Evolutionary conservation across 2,797 vertebrate species (phyloP).

Genomic region (Eleutherodactylus coqui): DNA sequence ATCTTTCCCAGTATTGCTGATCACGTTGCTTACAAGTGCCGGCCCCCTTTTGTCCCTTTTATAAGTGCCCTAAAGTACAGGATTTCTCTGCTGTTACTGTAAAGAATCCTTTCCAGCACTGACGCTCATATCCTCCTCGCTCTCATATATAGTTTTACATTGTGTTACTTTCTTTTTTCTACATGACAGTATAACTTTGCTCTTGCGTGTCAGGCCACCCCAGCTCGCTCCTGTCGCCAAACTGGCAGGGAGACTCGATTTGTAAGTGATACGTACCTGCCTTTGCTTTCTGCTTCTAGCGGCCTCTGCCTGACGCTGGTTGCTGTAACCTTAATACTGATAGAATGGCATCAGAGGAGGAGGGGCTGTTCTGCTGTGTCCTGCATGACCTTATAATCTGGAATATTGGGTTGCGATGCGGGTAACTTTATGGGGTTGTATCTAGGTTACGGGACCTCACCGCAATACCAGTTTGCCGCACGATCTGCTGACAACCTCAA

Average conservation of each 20-base stretch:
- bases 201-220: conserved; percentile 67
- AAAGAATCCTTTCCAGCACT: background rate
- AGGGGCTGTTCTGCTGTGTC: conserved; percentile 2
- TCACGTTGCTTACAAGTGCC: background rate
- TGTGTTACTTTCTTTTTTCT: background rate
- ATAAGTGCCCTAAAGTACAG: no score
- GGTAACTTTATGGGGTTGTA: no score
- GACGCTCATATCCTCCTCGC: no score
- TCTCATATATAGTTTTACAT: background rate
- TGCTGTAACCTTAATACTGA: background rate
- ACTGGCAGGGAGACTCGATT: conserved; percentile 87
- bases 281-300: background rate
- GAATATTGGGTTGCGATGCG: no score
- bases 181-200: background rate
- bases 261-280: conserved; percentile 75
- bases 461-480: no score
- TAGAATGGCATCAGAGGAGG: background rate
- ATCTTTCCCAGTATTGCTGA: background rate
- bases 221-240: conserved; percentile 74
- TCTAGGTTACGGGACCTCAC: no score
- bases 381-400: background rate
- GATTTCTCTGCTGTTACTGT: conserved; percentile 4
- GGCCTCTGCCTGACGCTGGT: background rate
- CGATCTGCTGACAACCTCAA: no score
- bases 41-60: background rate